Base-by-base conservation (phyloP, 2,797 vertebrate genomes). In the Fistularia tabacaria region DNA sequence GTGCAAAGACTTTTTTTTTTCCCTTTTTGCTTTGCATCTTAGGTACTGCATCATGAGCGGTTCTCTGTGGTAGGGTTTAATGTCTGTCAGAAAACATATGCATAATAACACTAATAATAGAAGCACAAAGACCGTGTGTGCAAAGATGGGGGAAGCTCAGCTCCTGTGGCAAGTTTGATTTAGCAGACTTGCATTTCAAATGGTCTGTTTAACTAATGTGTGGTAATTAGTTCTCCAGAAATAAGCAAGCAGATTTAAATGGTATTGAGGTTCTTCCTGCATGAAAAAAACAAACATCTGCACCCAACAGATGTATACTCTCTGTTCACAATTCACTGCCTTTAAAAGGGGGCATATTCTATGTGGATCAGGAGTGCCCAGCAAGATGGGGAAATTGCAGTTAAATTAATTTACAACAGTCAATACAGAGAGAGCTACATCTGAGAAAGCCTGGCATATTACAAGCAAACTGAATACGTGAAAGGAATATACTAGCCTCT, bases 161-260 rank as follows among this genome's bases (percentile, higher is more conserved):
- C 66, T 85, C 77, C 76, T 75, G 63, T 85, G 75, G 80, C 77
- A 82, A 75, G 74, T 54, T 49, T 59, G 74, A 83, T 80, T 83
- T 79, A 73, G 73, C 62, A 73, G 76, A 76, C 79, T 70, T 84
- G 81, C 75, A 75, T 85, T 86, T 81, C 78, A 76, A 83, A 85
- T 84, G 86, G 81, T 86, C 85, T 86, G 85, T 85, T 85, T 86
- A 83, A 86, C 86, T 85, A 83, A 85, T 84, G 81, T 51, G 61
- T 70, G 72, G 82, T 86, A 87, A 88, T 88, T 87, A 88, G 80
- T 79, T 74, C 71, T 80, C 71, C 73, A 62, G 71, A 80, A 87
- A 81, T 54, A 66, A 77, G 69, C 71, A 57, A 64, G 68, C 63
- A 46, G 71, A 74, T 64, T 75, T 79, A 50, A 60, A 63, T 44